phyloP scores from a whole-genome alignment of 2,888 invertebrate genomes.

The Scaptomyza caliginosa region DNA sequence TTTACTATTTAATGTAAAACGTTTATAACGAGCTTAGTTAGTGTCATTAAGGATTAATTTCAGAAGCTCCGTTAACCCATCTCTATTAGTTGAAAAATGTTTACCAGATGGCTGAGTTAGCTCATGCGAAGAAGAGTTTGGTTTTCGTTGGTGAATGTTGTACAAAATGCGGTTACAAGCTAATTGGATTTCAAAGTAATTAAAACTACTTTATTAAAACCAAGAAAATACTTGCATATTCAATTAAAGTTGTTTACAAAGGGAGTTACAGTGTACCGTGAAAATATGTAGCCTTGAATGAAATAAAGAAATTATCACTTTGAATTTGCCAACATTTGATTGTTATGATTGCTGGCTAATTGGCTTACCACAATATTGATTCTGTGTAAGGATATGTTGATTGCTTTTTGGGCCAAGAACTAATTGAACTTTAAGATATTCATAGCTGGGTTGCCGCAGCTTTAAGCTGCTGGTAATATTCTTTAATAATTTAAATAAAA shows the following conservation, averaged over 20 bases:
- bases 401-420: too few relatives aligned
- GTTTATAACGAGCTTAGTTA: background rate
- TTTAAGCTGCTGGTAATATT: too few relatives aligned
- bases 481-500: slow-evolving; percentile 3
- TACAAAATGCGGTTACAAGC: background rate
- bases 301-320: too few relatives aligned
- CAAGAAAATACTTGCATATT: background rate
- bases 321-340: background rate
- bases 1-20: background rate
- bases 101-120: background rate
- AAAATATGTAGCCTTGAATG: background rate
- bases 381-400: background rate
- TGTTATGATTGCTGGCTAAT: background rate
- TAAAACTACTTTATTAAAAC: background rate
- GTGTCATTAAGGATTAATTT: background rate
- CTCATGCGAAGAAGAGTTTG: background rate
- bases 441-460: background rate
- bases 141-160: background rate
- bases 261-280: background rate
- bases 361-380: background rate
- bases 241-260: background rate
- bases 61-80: background rate
- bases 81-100: background rate
- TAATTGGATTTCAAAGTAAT: background rate
- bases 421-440: background rate